Percentiles rank a stretch among this genome's conserved stretches.
Evolutionary conservation across 2,888 invertebrate species (phyloP).

Genomic region (Alsophila aescularia): DNA sequence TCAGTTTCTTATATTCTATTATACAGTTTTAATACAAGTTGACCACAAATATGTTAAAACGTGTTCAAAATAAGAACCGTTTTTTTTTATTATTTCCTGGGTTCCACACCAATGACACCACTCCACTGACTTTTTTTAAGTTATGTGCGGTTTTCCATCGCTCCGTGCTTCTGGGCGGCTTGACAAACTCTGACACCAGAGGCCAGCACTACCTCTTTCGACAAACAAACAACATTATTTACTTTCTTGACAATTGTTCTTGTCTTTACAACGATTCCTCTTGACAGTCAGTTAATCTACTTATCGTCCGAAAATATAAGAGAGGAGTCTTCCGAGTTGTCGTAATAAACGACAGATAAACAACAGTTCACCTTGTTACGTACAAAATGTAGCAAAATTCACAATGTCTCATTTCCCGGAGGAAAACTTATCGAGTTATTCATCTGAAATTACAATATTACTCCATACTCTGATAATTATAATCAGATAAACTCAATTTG

Average conservation of each 20-base stretch:
- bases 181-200: too few species aligned
- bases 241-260: background rate
- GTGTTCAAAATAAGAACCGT: too few species aligned
- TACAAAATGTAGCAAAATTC: conserved; percentile 27
- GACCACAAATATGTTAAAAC: too few species aligned
- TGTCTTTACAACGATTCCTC: background rate
- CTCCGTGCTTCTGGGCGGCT: too few species aligned
- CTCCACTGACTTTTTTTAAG: too few species aligned
- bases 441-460: conserved; percentile 42
- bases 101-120: too few species aligned
- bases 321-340: conserved; percentile 19
- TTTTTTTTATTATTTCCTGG: too few species aligned
- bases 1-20: too few species aligned
- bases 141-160: too few species aligned
- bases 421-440: conserved; percentile 45
- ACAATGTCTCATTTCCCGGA: conserved; percentile 39
- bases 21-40: too few species aligned
- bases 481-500: conserved; percentile 48
- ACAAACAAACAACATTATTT: too few species aligned
- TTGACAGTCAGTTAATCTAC: background rate
- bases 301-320: background rate
- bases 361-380: conserved; percentile 24
- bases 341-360: conserved; percentile 22
- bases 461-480: conserved; percentile 44
- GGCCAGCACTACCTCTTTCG: too few species aligned